Conservation (phyloP, 2,888 invertebrate genomes). For the Autographa gamma region DNA sequence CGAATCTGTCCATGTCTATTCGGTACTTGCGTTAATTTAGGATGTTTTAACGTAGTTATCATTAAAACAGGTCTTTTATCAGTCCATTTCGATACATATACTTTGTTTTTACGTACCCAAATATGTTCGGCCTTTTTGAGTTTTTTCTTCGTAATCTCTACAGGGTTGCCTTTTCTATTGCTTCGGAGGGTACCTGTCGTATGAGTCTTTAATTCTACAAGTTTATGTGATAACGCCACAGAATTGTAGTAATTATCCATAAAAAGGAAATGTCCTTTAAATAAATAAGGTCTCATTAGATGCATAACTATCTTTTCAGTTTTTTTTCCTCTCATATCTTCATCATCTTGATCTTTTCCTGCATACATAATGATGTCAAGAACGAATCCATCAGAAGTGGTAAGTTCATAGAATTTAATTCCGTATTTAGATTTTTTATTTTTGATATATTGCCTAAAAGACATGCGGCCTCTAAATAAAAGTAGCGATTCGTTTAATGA, state of each 20-base stretch:
- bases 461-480: not conserved
- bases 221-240: constrained; percentile 2
- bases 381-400: constrained; percentile 16
- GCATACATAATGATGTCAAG: constrained; percentile 20
- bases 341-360: constrained; percentile 5
- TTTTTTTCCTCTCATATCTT: constrained; percentile 1
- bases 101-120: constrained; percentile 18
- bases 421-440: constrained; percentile 5
- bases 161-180: constrained; percentile 12
- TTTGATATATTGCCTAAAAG: not conserved
- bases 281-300: constrained; percentile 20
- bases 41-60: constrained; percentile 5
- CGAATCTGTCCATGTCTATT: not conserved
- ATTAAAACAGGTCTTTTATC: constrained; percentile 20
- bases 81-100: constrained; percentile 14
- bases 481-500: not conserved
- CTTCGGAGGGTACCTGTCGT: not conserved
- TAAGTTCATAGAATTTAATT: constrained; percentile 20
- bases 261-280: constrained; percentile 16
- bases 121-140: constrained; percentile 17
- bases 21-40: not conserved
- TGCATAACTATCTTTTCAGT: constrained; percentile 14
- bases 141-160: not conserved
- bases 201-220: constrained; percentile 16
- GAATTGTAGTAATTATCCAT: constrained; percentile 27